These are phyloP conservation scores for Pachypanchax playfairii DNA, from an alignment of 2,113 vertebrate species.

Conservation along the genomic window DNA sequence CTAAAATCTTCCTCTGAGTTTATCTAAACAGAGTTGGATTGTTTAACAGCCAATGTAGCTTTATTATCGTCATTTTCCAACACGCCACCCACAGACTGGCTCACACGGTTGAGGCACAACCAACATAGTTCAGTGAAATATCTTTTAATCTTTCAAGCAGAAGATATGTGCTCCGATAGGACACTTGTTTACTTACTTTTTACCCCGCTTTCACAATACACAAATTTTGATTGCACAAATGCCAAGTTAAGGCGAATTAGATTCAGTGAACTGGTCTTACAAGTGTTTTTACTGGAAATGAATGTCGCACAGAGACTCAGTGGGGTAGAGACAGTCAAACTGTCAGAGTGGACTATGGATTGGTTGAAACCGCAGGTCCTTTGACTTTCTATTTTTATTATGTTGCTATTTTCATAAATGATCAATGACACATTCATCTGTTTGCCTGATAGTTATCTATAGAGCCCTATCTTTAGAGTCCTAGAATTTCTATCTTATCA, in stretches of 20 bases:
- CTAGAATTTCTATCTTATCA: conserved; percentile 34
- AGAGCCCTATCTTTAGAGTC: no score
- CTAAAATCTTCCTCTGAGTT: conserved; percentile 31
- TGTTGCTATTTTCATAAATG: conserved; percentile 31
- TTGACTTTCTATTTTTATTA: conserved; percentile 15
- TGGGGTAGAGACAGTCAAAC: conserved; percentile 1
- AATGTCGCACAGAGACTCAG: not conserved
- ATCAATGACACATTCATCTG: conserved; percentile 28
- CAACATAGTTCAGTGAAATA: conserved; percentile 1
- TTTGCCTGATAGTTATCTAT: no score
- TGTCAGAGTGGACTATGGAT: conserved; percentile 6
- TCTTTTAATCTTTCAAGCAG: not conserved
- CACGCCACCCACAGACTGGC: conserved; percentile 60
- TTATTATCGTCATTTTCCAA: conserved; percentile 50
- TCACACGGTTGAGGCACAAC: conserved; percentile 25
- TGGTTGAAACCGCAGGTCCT: conserved; percentile 11
- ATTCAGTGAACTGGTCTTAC: not conserved
- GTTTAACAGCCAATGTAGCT: conserved; percentile 51
- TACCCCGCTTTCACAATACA: not conserved
- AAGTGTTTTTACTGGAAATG: conserved; percentile 1
- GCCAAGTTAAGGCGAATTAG: not conserved
- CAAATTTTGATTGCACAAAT: not conserved
- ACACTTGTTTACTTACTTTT: not conserved
- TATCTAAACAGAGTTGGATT: conserved; percentile 46
- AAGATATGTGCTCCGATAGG: not conserved